Conservation (phyloP, 2,888 invertebrate species). For the Catotricha subobsoleta region DNA sequence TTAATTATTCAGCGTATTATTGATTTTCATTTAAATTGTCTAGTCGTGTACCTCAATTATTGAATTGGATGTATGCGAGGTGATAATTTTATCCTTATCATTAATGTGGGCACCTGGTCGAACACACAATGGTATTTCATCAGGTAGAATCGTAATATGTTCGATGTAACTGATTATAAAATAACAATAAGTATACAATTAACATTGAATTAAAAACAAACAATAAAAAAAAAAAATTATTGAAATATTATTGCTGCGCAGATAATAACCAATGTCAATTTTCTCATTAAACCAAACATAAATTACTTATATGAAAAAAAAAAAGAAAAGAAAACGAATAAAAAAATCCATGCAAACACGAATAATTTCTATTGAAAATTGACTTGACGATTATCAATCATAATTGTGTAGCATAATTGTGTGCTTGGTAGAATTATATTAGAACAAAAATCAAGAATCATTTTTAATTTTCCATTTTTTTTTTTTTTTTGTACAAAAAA, state of each 20-base stretch:
- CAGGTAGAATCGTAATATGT: conserved; percentile 41
- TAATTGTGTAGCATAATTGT: too few species aligned
- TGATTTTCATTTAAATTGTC: too few species aligned
- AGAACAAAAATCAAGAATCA: background rate
- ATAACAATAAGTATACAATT: background rate
- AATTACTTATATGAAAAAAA: background rate
- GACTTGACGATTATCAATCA: too few species aligned
- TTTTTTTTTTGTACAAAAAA: background rate
- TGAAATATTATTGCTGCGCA: too few species aligned
- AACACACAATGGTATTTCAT: conserved; percentile 54
- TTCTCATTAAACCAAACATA: too few species aligned
- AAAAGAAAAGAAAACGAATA: conserved; percentile 1
- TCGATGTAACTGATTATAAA: conserved; percentile 39
- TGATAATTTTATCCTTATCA: conserved; percentile 46
- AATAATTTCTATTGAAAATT: too few species aligned
- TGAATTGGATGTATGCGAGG: conserved; percentile 35
- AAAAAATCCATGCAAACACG: too few species aligned
- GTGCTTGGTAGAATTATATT: too few species aligned
- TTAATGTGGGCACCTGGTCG: conserved; percentile 42
- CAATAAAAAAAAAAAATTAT: background rate
- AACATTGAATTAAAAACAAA: too few species aligned
- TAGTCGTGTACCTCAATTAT: conserved; percentile 41
- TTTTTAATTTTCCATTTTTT: background rate
- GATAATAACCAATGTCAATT: too few species aligned
- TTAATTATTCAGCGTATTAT: too few species aligned